These are phyloP conservation scores for Drosophila anceps DNA, from an alignment of 2,888 invertebrate genomes.

Conservation along the genomic window DNA sequence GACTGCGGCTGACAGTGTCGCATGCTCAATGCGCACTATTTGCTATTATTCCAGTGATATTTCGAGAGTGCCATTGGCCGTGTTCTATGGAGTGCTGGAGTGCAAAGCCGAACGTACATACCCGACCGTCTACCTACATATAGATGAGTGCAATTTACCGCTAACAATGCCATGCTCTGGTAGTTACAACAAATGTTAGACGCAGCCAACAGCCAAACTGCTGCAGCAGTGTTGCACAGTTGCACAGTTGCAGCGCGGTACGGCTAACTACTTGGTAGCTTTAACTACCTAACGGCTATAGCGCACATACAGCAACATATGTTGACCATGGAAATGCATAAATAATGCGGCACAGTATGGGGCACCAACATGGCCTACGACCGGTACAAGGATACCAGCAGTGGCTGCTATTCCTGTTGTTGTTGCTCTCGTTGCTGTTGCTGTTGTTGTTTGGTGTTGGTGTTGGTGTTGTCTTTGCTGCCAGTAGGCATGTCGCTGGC, in stretches of 20 bases:
- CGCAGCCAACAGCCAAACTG: slow-evolving; percentile 61
- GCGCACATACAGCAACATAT: slow-evolving; percentile 62
- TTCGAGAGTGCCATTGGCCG: slow-evolving; percentile 63
- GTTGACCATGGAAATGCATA: slow-evolving; percentile 81
- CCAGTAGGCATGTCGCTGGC: slow-evolving; percentile 56
- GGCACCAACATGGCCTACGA: slow-evolving; percentile 70
- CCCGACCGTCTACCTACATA: slow-evolving; percentile 45
- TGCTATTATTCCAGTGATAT: slow-evolving; percentile 78
- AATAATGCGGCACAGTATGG: slow-evolving; percentile 77
- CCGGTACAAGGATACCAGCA: slow-evolving; percentile 56
- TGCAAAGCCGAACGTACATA: slow-evolving; percentile 48
- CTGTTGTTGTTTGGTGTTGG: slow-evolving; percentile 14
- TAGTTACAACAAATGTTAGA: slow-evolving; percentile 79
- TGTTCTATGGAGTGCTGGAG: slow-evolving; percentile 18
- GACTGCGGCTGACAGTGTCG: slow-evolving; percentile 76
- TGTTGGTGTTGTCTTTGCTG: slow-evolving; percentile 24
- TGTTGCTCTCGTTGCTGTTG: slow-evolving; percentile 14
- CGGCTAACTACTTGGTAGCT: slow-evolving; percentile 73
- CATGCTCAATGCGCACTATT: slow-evolving; percentile 78
- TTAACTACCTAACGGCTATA: slow-evolving; percentile 67
- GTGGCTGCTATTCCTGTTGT: slow-evolving; percentile 14
- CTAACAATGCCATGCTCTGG: slow-evolving; percentile 78
- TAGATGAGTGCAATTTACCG: slow-evolving; percentile 81
- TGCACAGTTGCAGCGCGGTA: slow-evolving; percentile 40
- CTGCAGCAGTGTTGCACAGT: slow-evolving; percentile 22